Evolutionary conservation across 2,113 vertebrate species (phyloP), one percentile per base, ranked within the genome.

Genomic region (Apaloderma vittatum): DNA sequence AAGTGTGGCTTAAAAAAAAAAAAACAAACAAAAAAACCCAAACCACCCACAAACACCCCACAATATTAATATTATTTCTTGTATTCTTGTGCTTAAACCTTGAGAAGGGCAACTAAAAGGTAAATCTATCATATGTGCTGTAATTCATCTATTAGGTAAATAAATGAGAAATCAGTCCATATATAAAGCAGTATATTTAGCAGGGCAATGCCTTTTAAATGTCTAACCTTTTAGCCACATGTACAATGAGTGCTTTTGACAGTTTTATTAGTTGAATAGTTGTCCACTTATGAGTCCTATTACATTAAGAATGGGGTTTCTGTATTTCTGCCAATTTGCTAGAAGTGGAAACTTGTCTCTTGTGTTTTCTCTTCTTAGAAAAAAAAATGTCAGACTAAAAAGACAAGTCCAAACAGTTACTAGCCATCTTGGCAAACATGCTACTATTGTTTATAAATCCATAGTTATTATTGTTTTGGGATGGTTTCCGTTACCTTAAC

Each of bases 401-500:
- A 86, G 57, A 78, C 62, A 73, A 65, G 51, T 40, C 22, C 70
- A 91, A 74, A 55, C 61, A 66, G 80, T 29, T 24, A 34, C 66
- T 67, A 70, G 36, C 86, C 87, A 66, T 63, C 40, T 82, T 89
- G 86, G 91, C 86, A 96, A 67, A 43, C 5, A 1, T 2, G 54
- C 66, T 81, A 59, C 82, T 88, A 71, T 75, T 89, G 81, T 81
- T 93, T 82, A 55, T 45, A 86, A 79, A 75, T 45, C 61, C 23
- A 49, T 32, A 55, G 45, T 83, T 62, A 4, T 59, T 88, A 30
- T 66, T 63, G 67, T 67, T 92, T 88, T 30, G 62, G 55, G 78
- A 88, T 86, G 48, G 55, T 92, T 92, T 90, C 74, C 88, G 58
- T 94, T 95, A 65, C 78, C 92, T 81, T 48, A 24, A 52, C 62